Conservation (phyloP, 2,888 invertebrate species). For the Sipha maydis region DNA sequence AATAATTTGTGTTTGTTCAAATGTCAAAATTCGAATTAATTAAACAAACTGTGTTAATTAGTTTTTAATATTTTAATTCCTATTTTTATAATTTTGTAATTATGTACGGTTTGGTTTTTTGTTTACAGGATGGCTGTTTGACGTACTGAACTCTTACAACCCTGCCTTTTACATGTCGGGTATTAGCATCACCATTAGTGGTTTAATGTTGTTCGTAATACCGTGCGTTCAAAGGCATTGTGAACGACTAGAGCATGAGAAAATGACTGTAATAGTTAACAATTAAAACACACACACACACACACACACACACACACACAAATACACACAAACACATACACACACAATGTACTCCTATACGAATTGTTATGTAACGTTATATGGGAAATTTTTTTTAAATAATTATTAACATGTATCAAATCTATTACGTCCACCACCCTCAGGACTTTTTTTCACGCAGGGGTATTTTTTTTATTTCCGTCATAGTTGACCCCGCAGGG, state of each 20-base stretch:
- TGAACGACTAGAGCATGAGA: conserved; percentile 59
- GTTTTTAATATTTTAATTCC: too few species aligned
- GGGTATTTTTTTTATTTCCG: neutral
- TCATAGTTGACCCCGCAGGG: neutral
- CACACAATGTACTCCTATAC: conserved; percentile 51
- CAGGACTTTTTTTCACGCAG: neutral
- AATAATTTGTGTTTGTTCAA: too few species aligned
- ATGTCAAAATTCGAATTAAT: too few species aligned
- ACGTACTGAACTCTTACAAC: conserved; percentile 80
- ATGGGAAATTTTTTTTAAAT: conserved; percentile 15
- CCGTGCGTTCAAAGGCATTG: conserved; percentile 75
- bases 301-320: conserved; percentile 31
- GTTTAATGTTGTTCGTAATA: conserved; percentile 86
- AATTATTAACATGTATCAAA: neutral
- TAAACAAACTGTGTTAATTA: too few species aligned
- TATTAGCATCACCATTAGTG: conserved; percentile 84
- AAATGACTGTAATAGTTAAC: conserved; percentile 53
- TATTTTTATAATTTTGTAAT: too few species aligned
- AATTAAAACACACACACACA: conserved; percentile 15
- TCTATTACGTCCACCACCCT: neutral
- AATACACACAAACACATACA: neutral
- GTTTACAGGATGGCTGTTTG: conserved; percentile 83
- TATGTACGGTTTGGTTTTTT: conserved; percentile 51
- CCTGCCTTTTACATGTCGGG: conserved; percentile 92
- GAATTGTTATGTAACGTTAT: conserved; percentile 52